Conservation (phyloP, 2,113 vertebrate genomes). For the Microtus ochrogaster region DNA sequence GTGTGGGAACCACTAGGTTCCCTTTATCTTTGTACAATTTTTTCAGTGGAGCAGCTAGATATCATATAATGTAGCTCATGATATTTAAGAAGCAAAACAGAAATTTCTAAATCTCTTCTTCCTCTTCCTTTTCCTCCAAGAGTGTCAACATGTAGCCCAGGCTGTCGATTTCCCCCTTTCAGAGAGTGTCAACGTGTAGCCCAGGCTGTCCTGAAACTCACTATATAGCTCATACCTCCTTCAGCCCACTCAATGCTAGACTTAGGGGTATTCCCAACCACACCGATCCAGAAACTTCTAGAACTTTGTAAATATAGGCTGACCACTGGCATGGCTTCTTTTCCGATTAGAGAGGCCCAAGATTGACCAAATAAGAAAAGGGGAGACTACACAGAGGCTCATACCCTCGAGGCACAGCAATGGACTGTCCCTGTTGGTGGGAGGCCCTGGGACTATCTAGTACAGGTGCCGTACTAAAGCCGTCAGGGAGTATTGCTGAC, state of each 20-base stretch:
- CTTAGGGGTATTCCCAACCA: not conserved
- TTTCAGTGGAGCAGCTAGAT: not conserved
- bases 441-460: not conserved
- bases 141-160: not conserved
- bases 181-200: not conserved
- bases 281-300: conserved; percentile 13
- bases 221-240: not conserved
- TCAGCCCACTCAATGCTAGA: not conserved
- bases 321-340: not conserved
- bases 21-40: not conserved
- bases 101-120: not conserved
- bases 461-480: not conserved
- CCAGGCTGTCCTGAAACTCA: not conserved
- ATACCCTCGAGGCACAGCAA: not conserved
- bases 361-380: not conserved
- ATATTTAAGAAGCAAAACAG: conserved; percentile 30
- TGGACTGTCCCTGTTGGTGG: fast-evolving
- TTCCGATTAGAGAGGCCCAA: conserved; percentile 14
- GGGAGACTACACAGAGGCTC: not conserved
- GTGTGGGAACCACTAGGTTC: not conserved
- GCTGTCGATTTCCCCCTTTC: too few relatives aligned
- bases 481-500: not conserved
- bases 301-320: not conserved
- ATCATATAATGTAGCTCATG: not conserved
- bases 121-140: too few relatives aligned